A percentile compares a stretch with the other conserved stretches of the same genome.
These are phyloP conservation scores for Sinella curviseta DNA, from an alignment of 1,140 invertebrate genomes.

Conservation along the genomic window DNA sequence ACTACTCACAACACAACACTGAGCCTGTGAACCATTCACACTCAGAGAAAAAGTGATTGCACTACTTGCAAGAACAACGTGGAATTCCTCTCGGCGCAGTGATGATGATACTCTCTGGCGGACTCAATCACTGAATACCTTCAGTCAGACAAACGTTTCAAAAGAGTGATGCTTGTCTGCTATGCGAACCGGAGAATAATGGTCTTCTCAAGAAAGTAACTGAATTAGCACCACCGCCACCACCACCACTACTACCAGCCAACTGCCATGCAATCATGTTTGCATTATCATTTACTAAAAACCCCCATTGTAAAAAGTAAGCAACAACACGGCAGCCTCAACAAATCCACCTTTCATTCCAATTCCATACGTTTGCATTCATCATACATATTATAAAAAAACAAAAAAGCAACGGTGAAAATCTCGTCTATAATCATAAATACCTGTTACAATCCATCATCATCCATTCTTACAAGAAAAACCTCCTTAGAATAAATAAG, in stretches of 20 bases:
- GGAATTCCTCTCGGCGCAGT: background rate
- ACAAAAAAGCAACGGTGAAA: constrained; percentile 15
- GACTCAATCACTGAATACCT: background rate
- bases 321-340: background rate
- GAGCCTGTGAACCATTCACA: background rate
- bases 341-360: constrained; percentile 4
- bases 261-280: background rate
- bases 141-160: constrained; percentile 2
- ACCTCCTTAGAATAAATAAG: constrained; percentile 27
- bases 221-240: background rate
- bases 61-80: background rate
- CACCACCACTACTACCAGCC: background rate
- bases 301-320: background rate
- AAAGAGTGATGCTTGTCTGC: constrained; percentile 13
- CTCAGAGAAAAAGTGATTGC: background rate
- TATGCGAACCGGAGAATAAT: constrained; percentile 25
- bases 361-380: constrained; percentile 22
- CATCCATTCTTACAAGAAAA: background rate
- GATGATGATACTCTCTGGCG: no score
- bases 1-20: background rate
- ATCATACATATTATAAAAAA: background rate
- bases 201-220: constrained; percentile 19
- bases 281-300: background rate
- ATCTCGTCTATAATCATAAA: constrained; percentile 11
- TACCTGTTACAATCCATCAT: background rate